A percentile compares a stretch with the other conserved stretches of the same genome.
Evolutionary conservation across 1,140 invertebrate genomes (phyloP).

Genomic region (Berghia stephanieae): DNA sequence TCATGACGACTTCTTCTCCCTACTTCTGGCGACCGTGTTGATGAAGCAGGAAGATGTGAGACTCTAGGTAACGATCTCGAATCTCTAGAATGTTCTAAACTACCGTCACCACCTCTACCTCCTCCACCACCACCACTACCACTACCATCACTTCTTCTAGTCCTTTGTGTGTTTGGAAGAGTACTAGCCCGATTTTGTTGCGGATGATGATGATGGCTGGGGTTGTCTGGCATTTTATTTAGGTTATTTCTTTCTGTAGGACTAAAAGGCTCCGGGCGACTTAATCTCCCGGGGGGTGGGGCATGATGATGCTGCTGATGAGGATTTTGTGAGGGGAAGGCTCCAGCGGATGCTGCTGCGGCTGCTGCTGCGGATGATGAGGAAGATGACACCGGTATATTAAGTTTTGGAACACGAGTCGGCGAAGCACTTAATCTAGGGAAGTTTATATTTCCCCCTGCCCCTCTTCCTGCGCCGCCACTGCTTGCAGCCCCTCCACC

Average conservation of each 20-base stretch:
- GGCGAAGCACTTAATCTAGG: conserved; percentile 48
- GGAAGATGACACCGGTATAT: conserved; percentile 37
- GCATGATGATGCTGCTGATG: conserved; percentile 41
- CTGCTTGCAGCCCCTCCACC: background rate
- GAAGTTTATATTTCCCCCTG: conserved; percentile 26
- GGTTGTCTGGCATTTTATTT: conserved; percentile 48
- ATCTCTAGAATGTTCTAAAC: no score
- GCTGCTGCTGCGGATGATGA: background rate
- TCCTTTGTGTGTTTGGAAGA: conserved; percentile 31
- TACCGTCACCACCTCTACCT: conserved; percentile 39
- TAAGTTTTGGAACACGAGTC: conserved; percentile 51
- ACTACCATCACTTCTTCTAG: conserved; percentile 32
- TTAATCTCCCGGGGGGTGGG: conserved; percentile 54
- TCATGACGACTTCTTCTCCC: background rate
- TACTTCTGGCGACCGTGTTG: conserved; percentile 30
- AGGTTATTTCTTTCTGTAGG: conserved; percentile 62
- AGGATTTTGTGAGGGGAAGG: conserved; percentile 16
- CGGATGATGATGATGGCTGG: conserved; percentile 13
- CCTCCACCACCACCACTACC: conserved; percentile 25
- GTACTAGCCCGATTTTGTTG: conserved; percentile 21
- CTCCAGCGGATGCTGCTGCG: conserved; percentile 32
- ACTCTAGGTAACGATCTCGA: conserved; percentile 15
- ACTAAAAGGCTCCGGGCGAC: conserved; percentile 60
- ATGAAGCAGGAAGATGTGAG: conserved; percentile 22
- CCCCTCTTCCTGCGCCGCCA: background rate